Percentiles rank a stretch among this genome's conserved stretches.
These are phyloP conservation scores for Lymantria dispar DNA, from an alignment of 2,888 invertebrate genomes.

Conservation along the genomic window DNA sequence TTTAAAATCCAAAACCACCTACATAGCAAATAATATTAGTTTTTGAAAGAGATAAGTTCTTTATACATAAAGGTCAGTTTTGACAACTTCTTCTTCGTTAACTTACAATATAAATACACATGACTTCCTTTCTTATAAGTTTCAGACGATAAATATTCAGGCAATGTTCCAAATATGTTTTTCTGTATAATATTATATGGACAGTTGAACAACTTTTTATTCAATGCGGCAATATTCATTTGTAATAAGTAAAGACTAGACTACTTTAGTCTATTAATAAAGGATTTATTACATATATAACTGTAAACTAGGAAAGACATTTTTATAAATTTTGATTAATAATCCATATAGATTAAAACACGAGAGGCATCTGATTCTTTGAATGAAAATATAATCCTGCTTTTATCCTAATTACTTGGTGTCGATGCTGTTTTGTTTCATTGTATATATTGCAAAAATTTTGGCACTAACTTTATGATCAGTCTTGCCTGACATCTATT, in stretches of 20 bases:
- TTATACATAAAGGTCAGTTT: neutral
- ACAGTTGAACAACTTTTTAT: slow-evolving; percentile 15
- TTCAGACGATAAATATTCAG: slow-evolving; percentile 19
- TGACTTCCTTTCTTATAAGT: slow-evolving; percentile 1
- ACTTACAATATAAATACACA: slow-evolving; percentile 13
- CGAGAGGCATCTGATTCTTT: no score
- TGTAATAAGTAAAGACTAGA: slow-evolving; percentile 7
- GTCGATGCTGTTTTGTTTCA: no score
- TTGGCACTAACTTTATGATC: no score
- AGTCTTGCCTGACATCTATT: no score
- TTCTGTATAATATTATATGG: slow-evolving; percentile 13
- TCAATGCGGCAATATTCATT: slow-evolving; percentile 18
- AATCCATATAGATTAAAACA: no score
- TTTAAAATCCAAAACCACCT: no score
- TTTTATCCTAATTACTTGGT: no score
- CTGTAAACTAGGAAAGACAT: no score
- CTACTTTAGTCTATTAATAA: neutral
- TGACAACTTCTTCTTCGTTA: slow-evolving; percentile 13
- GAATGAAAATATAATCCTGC: no score
- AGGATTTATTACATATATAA: no score
- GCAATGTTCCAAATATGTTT: slow-evolving; percentile 22
- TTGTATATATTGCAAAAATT: no score
- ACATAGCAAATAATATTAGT: neutral
- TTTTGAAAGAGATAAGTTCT: neutral
- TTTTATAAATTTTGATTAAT: no score